These are phyloP conservation scores for Oscheius onirici DNA, from an alignment of 2,888 invertebrate species.

Conservation along the genomic window DNA sequence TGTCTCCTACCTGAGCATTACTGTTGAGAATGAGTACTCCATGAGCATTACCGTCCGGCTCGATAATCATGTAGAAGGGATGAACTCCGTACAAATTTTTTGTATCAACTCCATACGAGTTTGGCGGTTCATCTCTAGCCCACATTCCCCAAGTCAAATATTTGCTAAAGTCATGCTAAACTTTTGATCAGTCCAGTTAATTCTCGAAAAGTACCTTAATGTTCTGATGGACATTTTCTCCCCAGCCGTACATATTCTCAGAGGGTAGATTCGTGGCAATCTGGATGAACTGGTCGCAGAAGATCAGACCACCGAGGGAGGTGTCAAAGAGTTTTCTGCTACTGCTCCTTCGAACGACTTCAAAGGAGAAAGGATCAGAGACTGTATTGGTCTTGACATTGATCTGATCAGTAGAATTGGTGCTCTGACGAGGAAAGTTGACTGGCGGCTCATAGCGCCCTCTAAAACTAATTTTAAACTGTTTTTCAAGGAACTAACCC, in stretches of 20 bases:
- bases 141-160: conserved; percentile 68
- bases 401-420: conserved; percentile 40
- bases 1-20: conserved; percentile 57
- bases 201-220: conserved; percentile 47
- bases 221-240: conserved; percentile 66
- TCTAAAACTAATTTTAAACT: neutral
- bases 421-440: conserved; percentile 42
- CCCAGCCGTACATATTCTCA: conserved; percentile 69
- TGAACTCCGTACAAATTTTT: conserved; percentile 69
- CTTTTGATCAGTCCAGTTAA: neutral
- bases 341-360: conserved; percentile 47
- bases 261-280: conserved; percentile 66
- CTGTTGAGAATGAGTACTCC: conserved; percentile 67
- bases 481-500: conserved; percentile 1
- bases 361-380: conserved; percentile 56
- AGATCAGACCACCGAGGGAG: conserved; percentile 66
- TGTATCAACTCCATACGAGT: conserved; percentile 50
- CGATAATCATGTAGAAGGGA: conserved; percentile 65
- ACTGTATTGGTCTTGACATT: conserved; percentile 33
- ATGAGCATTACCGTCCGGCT: conserved; percentile 67
- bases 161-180: conserved; percentile 63
- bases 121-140: conserved; percentile 64
- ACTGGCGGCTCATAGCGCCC: conserved; percentile 60
- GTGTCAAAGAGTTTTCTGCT: conserved; percentile 62
- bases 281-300: conserved; percentile 67